These are phyloP conservation scores for Oceanodroma leucorhoa DNA, from an alignment of 2,797 vertebrate genomes.

Conservation along the genomic window DNA sequence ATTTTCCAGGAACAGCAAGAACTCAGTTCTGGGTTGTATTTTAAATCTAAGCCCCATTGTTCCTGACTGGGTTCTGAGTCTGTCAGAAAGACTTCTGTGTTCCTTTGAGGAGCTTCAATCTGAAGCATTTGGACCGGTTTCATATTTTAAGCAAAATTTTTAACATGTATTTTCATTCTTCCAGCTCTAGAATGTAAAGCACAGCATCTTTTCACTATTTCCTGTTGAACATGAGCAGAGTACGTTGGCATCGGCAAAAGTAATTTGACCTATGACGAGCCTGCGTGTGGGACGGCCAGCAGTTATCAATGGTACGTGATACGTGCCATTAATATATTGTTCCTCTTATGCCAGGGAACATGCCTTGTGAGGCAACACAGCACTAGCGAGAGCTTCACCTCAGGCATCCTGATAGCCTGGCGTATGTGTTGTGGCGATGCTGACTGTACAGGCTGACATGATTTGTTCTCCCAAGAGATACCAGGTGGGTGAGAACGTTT, in stretches of 20 bases:
- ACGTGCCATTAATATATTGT: constrained; percentile 40
- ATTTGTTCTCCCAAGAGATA: not conserved
- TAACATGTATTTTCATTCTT: constrained; percentile 82
- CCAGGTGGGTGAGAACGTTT: not conserved
- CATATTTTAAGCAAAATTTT: constrained; percentile 73
- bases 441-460: not conserved
- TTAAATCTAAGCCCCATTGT: constrained; percentile 58
- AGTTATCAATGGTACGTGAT: constrained; percentile 80
- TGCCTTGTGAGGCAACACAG: constrained; percentile 34
- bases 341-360: constrained; percentile 37
- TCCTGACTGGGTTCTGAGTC: constrained; percentile 11
- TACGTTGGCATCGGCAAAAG: constrained; percentile 67
- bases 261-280: constrained; percentile 83
- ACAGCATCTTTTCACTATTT: not conserved
- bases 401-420: not conserved
- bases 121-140: constrained; percentile 34
- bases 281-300: constrained; percentile 70
- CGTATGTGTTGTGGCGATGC: not conserved
- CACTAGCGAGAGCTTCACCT: not conserved
- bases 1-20: constrained; percentile 61
- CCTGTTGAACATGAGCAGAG: not conserved
- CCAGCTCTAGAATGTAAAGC: not conserved
- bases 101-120: constrained; percentile 37
- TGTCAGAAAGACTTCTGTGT: constrained; percentile 38
- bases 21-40: constrained; percentile 50